Evolutionary conservation across 2,797 vertebrate genomes (phyloP).

Genomic region (Petrocephalus schoutedeni): DNA sequence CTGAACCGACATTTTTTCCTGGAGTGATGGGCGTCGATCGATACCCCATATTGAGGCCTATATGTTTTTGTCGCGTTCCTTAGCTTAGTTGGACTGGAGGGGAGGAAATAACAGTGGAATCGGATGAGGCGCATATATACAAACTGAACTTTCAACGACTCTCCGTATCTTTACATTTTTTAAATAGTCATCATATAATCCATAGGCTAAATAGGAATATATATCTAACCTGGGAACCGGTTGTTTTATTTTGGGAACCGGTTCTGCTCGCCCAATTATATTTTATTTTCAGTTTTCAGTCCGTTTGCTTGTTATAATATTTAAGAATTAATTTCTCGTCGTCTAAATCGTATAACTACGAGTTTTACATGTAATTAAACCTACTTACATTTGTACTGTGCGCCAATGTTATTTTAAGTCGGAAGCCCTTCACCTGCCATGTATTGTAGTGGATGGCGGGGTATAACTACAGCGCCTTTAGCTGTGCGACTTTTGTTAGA

Average conservation of each 20-base stretch:
- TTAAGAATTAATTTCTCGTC: background rate
- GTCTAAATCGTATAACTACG: background rate
- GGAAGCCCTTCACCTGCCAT: background rate
- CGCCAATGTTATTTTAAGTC: background rate
- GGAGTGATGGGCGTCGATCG: conserved; percentile 75
- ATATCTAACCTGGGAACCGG: background rate
- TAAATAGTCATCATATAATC: background rate
- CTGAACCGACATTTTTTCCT: conserved; percentile 68
- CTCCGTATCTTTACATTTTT: background rate
- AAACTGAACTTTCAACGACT: background rate
- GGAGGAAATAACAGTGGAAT: conserved; percentile 43
- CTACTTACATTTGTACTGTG: background rate
- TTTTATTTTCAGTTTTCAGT: background rate
- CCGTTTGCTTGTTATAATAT: background rate
- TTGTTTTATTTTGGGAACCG: background rate
- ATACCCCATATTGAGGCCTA: conserved; percentile 67
- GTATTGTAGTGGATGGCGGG: background rate
- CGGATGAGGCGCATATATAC: background rate
- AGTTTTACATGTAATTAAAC: conserved; percentile 1
- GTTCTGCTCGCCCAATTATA: background rate
- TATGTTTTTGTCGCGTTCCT: conserved; percentile 65
- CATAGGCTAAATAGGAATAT: background rate
- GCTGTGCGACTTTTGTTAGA: background rate
- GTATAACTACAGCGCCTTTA: background rate
- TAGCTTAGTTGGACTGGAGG: conserved; percentile 41